Evolutionary conservation across 1,140 invertebrate species (phyloP).

Genomic region (Brachionus asplanchnoidis): DNA sequence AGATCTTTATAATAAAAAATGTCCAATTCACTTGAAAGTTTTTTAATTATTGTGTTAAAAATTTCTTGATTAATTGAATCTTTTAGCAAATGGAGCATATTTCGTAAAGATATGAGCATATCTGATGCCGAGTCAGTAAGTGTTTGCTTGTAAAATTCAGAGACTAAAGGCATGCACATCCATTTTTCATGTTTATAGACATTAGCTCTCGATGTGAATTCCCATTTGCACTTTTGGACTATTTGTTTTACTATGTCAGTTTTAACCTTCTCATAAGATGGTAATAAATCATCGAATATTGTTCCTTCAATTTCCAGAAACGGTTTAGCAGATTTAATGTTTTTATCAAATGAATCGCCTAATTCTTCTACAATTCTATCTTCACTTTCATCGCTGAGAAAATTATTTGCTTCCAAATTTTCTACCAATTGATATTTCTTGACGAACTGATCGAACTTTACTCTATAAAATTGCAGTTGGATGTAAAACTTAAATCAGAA

Average conservation of each 20-base stretch:
- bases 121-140: slow-evolving; percentile 12
- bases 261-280: slow-evolving; percentile 34
- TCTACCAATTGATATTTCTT: background rate
- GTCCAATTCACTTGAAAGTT: slow-evolving; percentile 9
- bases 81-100: slow-evolving; percentile 30
- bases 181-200: slow-evolving; percentile 15
- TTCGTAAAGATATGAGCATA: slow-evolving; percentile 35
- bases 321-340: background rate
- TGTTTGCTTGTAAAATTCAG: background rate
- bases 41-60: slow-evolving; percentile 13
- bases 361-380: background rate
- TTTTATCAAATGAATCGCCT: background rate
- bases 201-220: slow-evolving; percentile 18
- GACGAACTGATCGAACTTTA: background rate
- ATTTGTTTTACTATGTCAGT: slow-evolving; percentile 2
- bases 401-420: background rate
- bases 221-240: slow-evolving; percentile 8
- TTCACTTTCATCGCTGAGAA: background rate
- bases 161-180: background rate
- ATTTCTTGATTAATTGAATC: background rate
- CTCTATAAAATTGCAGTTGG: background rate
- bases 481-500: background rate
- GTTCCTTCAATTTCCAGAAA: slow-evolving; percentile 11
- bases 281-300: slow-evolving; percentile 16
- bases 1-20: slow-evolving; percentile 29